Base-by-base conservation (phyloP, 2,797 vertebrate species). In the Morelia viridis region DNA sequence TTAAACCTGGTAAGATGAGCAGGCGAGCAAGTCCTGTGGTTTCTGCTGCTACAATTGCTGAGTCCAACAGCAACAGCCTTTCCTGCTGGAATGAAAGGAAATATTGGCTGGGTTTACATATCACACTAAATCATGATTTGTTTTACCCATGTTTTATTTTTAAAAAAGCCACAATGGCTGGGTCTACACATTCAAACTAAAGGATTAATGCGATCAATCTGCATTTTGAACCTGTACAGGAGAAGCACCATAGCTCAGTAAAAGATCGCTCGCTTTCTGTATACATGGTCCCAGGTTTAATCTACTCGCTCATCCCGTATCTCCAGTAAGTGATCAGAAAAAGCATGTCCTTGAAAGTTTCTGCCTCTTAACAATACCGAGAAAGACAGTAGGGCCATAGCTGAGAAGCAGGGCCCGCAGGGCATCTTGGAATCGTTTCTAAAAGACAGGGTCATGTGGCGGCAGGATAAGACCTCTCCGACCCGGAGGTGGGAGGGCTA, bases 261-360 rank as follows among this genome's bases (percentile, higher is more conserved):
- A 24, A 3, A 31, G n/a, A 3, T 10, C 24, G 28, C 62, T 19
- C 17, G 35, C 31, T 46, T 87, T 87, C 31, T 58, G 62, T 26
- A 61, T 24, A 11, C 9, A 31, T 19, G 57, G 85, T 41, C 24
- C 60, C 85, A 26, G 85, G 11, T 62, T 87, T 35, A 41, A 62
- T 24, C 31, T 46, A 28, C 0, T n/a, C 1, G 5, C 13, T 15
- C n/a, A 24, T 46, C 41, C 8, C 0, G 0, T 85, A 57, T 57
- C 50, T n/a, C 15, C 13, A 57, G 26, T 57, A 57, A n/a, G 31
- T 17, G 53, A 17, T 85, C 53, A 57, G 84, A 57, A 85, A n/a
- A 31, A 15, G 28, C 15, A 24, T 71, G 65, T 13, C 65, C 31
- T n/a, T 12, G 1, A 71, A 35, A 31, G 5, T 22, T 80, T 76